phyloP scores from a whole-genome alignment of 2,888 invertebrate genomes.

The Mylabris sibirica region DNA sequence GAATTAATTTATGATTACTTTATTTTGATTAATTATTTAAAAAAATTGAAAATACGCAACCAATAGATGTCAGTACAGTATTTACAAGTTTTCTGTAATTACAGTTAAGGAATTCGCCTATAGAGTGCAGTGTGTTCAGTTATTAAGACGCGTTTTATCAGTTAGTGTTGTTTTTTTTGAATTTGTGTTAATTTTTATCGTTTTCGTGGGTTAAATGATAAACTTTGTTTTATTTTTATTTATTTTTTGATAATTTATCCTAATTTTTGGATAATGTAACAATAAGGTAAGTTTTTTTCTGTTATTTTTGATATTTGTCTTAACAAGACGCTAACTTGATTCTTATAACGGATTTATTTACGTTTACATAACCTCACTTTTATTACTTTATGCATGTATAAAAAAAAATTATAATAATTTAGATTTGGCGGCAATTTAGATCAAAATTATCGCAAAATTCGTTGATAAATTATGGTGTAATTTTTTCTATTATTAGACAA shows the following conservation, averaged over 20 bases:
- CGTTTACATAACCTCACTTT: slow-evolving; percentile 14
- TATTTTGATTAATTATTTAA: no score
- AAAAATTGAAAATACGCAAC: no score
- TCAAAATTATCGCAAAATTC: not conserved
- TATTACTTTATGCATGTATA: not conserved
- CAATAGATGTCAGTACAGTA: not conserved
- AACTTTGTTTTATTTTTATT: not conserved
- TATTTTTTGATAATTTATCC: not conserved
- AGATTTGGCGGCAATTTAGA: not conserved
- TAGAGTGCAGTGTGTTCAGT: not conserved
- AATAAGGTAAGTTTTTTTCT: not conserved
- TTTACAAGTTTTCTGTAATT: not conserved
- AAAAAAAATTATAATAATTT: not conserved
- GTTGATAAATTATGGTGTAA: not conserved
- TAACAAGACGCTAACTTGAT: not conserved
- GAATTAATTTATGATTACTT: no score
- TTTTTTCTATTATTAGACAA: no score
- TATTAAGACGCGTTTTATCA: not conserved
- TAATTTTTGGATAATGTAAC: not conserved
- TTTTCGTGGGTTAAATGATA: not conserved
- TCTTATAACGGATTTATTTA: slow-evolving; percentile 16
- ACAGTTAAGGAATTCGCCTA: not conserved
- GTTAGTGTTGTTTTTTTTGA: not conserved
- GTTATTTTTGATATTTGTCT: not conserved
- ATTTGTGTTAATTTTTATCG: not conserved